Evolutionary conservation across 1,140 invertebrate genomes (phyloP).

Genomic region (Calliphora vicina): DNA sequence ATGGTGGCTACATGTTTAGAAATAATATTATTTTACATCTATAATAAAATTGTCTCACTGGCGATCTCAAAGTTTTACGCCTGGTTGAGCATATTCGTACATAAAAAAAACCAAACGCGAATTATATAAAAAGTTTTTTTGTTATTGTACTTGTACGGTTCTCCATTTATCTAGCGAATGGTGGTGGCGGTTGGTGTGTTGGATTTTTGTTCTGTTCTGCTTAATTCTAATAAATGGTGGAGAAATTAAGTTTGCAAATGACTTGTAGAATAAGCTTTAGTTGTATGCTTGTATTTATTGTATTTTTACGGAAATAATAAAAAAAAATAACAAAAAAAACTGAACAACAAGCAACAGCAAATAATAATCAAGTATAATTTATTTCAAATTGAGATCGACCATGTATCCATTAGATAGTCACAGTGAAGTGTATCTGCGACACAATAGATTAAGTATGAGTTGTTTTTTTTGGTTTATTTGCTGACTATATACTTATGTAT

Average conservation of each 20-base stretch:
- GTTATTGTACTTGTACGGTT: too few relatives aligned
- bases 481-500: neutral
- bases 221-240: slow-evolving; percentile 4
- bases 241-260: slow-evolving; percentile 62
- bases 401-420: slow-evolving; percentile 41
- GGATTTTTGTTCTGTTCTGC: neutral
- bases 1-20: neutral
- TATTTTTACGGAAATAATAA: slow-evolving; percentile 24
- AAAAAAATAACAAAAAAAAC: slow-evolving; percentile 23
- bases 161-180: neutral
- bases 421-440: neutral
- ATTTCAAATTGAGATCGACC: slow-evolving; percentile 56
- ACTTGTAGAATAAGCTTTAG: slow-evolving; percentile 54
- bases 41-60: slow-evolving; percentile 38
- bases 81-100: slow-evolving; percentile 50
- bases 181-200: neutral
- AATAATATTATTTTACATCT: neutral
- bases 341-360: slow-evolving; percentile 42
- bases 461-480: neutral
- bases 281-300: neutral
- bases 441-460: neutral
- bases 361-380: slow-evolving; percentile 62
- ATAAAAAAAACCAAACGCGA: slow-evolving; percentile 6
- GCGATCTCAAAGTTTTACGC: slow-evolving; percentile 57
- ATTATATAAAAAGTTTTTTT: neutral